Evolutionary conservation across 92 coral and sea anemone species (phyloP).

Genomic region (Siderastrea radians): DNA sequence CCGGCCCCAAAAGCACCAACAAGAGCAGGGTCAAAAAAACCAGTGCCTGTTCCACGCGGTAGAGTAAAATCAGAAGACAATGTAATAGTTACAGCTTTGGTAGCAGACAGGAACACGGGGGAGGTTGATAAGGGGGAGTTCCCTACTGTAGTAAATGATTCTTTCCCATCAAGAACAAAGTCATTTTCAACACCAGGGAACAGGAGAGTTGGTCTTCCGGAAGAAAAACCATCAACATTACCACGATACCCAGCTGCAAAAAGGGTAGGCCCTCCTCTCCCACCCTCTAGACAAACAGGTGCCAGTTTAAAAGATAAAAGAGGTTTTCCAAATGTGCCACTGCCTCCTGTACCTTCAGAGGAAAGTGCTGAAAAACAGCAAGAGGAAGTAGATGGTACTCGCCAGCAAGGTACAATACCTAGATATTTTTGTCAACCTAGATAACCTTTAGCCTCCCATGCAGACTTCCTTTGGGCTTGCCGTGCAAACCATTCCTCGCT

Average conservation of each 20-base stretch:
- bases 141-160: not conserved
- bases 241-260: slow-evolving; percentile 15
- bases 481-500: no score
- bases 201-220: not conserved
- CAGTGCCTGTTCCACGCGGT: slow-evolving; percentile 34
- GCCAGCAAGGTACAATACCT: slow-evolving; percentile 12
- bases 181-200: slow-evolving; percentile 31
- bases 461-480: no score
- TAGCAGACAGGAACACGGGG: not conserved
- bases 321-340: not conserved
- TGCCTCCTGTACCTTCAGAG: slow-evolving; percentile 1
- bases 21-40: slow-evolving; percentile 27
- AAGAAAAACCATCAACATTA: slow-evolving; percentile 20
- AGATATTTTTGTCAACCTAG: no score
- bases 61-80: slow-evolving; percentile 29
- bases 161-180: slow-evolving; percentile 16
- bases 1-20: slow-evolving; percentile 22
- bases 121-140: not conserved
- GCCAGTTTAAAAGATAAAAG: not conserved
- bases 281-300: slow-evolving; percentile 23
- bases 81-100: not conserved
- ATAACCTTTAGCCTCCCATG: no score
- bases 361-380: not conserved
- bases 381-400: not conserved
- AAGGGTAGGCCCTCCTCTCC: slow-evolving; percentile 9